These are phyloP conservation scores for Oophaga sylvatica DNA, from an alignment of 2,797 vertebrate genomes.

Conservation along the genomic window DNA sequence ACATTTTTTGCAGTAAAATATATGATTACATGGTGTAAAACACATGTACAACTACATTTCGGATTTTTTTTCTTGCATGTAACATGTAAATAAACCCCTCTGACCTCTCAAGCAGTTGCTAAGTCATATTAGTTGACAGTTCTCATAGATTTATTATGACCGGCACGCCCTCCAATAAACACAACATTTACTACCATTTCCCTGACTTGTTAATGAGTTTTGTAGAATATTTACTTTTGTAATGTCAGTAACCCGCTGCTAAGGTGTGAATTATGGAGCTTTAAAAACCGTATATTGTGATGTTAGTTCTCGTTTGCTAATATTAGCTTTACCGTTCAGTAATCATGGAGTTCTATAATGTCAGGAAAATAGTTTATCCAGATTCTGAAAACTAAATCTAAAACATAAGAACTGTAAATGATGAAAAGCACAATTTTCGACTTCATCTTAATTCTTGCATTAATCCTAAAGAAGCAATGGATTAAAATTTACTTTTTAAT, in stretches of 20 bases:
- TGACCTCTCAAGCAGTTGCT: not conserved
- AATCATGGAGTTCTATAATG: not conserved
- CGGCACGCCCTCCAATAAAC: constrained; percentile 14
- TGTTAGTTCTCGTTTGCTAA: not conserved
- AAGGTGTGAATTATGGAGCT: constrained; percentile 7
- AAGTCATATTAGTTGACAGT: constrained; percentile 19
- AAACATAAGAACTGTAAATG: not conserved
- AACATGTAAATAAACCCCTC: not conserved
- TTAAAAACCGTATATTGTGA: not conserved
- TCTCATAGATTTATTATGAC: constrained; percentile 17
- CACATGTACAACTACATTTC: not conserved
- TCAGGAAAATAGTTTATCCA: not conserved
- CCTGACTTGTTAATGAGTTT: constrained; percentile 17
- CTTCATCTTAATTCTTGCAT: not conserved
- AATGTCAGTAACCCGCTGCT: not conserved
- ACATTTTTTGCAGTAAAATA: not conserved
- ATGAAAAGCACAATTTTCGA: not conserved
- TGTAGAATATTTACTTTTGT: constrained; percentile 11
- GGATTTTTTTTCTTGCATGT: not conserved
- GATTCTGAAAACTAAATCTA: not conserved
- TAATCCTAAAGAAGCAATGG: not conserved
- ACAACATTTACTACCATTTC: constrained; percentile 25
- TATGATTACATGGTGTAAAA: not conserved
- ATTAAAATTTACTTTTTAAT: not conserved
- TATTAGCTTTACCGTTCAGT: not conserved